These are phyloP conservation scores for Saccopteryx bilineata DNA, from an alignment of 2,113 vertebrate genomes.

Conservation along the genomic window DNA sequence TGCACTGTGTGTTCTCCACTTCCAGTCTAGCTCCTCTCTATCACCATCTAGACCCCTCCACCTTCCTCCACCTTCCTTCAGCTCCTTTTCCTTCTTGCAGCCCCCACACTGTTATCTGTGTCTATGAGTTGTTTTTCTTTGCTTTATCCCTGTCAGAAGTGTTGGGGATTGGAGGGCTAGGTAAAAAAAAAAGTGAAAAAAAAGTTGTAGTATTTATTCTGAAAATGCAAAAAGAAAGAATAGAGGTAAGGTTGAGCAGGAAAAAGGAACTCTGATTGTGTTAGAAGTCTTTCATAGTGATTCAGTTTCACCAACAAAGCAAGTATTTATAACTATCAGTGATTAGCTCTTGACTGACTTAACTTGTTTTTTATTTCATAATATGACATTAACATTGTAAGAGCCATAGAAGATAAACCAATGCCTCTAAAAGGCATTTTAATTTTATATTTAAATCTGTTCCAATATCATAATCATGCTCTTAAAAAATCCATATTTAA, in stretches of 20 bases:
- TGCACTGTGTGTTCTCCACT: no score
- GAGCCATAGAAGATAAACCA: background rate
- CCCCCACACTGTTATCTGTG: no score
- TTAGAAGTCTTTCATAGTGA: background rate
- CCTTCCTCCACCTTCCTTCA: no score
- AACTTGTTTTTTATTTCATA: background rate
- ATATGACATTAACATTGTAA: background rate
- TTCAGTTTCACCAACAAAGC: background rate
- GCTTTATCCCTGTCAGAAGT: no score
- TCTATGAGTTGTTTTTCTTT: no score
- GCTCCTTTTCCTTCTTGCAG: no score
- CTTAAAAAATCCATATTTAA: conserved; percentile 12
- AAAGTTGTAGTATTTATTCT: no score
- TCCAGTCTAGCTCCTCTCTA: no score
- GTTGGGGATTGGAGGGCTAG: no score
- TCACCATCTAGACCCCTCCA: no score
- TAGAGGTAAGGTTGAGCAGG: background rate
- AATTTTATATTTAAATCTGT: background rate
- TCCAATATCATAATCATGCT: background rate
- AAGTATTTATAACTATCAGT: background rate
- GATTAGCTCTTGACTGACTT: background rate
- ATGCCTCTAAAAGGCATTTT: background rate
- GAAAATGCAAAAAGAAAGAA: background rate
- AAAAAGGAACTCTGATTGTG: background rate
- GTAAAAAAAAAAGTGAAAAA: no score